Evolutionary conservation across 2,888 invertebrate species (phyloP), one percentile per base, ranked within the genome.

Genomic region (Alsophila aescularia): DNA sequence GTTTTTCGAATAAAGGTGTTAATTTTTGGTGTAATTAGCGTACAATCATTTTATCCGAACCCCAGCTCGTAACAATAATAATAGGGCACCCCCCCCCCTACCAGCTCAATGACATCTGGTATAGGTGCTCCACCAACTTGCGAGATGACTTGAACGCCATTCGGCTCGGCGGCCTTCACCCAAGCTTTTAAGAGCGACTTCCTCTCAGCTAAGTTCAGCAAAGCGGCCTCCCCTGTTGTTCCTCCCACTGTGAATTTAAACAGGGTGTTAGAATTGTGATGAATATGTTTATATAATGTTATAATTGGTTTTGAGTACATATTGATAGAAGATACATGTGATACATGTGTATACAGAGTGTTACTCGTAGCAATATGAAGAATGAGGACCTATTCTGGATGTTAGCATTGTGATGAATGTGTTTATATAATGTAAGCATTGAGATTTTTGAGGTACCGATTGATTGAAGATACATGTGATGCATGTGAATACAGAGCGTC

Each of bases 161-260:
- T 83, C n/a, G 83, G 79, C 62, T 87, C 90, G 0, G 93, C 94
- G 52, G 87, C 93, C 14, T 80, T 75, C 10, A 92, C 76, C 96
- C 96, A 96, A 31, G 93, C 92, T 73, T 95, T 94, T 0, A 95
- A 85, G 2, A 94, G 78, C 3, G 73, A 66, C 81, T 96, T 96
- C 41, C 97, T 92, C 79, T 97, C 96, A 0, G 79, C 77, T 0
- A 95, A 81, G 35, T 92, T 94, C 79, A 96, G 81, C 0, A 93
- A 93, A 67, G 94, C 93, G 0, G 95, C 96, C 83, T 97, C 97
- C 0, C 96, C 97, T 18, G 94, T 94, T 0, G 96, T 96, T 9
- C 97, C 96, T 80, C 96, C 96, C 5, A 96, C 96, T 96, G 69
- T 7, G 10, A 37, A 41, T n/a, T n/a, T n/a, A 27, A 6, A 18